Evolutionary conservation across 2,797 vertebrate species (phyloP).

Genomic region (Phrynocephalus forsythii): DNA sequence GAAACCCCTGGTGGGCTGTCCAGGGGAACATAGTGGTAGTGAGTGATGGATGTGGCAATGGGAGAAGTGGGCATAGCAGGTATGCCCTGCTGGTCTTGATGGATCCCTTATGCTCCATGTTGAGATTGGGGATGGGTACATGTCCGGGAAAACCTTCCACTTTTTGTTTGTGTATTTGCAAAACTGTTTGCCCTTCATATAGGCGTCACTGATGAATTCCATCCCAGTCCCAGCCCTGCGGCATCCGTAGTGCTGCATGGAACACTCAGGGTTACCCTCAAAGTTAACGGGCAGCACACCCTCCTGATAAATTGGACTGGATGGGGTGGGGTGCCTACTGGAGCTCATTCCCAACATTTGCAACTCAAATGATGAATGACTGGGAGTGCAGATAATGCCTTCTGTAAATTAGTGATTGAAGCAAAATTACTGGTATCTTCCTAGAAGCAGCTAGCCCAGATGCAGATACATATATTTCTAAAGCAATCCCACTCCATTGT

Average conservation of each 20-base stretch:
- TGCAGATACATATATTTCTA: constrained; percentile 32
- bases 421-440: constrained; percentile 86
- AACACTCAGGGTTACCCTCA: constrained; percentile 29
- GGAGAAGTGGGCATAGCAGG: not conserved
- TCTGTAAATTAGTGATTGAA: constrained; percentile 63
- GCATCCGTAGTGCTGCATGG: not conserved
- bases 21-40: not conserved
- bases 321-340: not conserved
- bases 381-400: constrained; percentile 50
- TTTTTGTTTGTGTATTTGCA: not conserved
- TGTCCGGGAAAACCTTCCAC: not conserved
- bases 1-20: not conserved
- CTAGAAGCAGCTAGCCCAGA: constrained; percentile 85
- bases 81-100: no score
- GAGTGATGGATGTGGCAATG: not conserved
- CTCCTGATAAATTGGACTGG: constrained; percentile 37
- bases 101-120: no score
- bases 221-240: not conserved
- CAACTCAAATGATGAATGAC: constrained; percentile 58
- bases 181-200: not conserved
- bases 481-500: constrained; percentile 79
- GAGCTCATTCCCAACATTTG: not conserved
- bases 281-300: constrained; percentile 45
- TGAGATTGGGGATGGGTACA: no score
- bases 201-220: not conserved